Base-by-base conservation (phyloP, 1,140 invertebrate species). In the Bilobella aurantiaca region DNA sequence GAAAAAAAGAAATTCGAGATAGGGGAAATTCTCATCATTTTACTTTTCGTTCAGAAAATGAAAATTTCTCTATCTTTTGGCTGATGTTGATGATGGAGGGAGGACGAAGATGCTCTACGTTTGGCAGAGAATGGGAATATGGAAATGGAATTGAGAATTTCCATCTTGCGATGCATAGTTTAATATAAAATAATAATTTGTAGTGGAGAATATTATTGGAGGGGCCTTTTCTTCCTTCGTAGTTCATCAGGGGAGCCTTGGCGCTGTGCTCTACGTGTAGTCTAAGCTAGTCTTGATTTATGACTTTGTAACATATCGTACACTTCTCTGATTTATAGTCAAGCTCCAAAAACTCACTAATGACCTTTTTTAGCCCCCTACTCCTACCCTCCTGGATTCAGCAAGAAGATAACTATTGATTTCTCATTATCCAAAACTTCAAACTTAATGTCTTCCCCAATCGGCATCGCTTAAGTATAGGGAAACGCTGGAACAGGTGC, bases 301-400 rank as follows among this genome's bases (percentile, higher is more conserved):
- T 53, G 49, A 53, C 49, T 53, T 23, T 53, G 49, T 53, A 53
- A 53, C 49, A 53, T 53, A 53, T 53, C 49, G 49, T 53, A 53
- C 49, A 53, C 49, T 53, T 53, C 49, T 53, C 49, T 53, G 49
- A 53, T 53, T 53, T 53, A 53, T 53, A 23, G 21, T 18, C 49
- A 53, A 23, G 8, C 49, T 16, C 49, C 12, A 8, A 8, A n/a
- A n/a, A 8, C 25, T 53, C 8, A 8, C 49, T 53, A 53, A 53
- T 53, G 49, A 53, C 25, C 49, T 53, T 42, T 42, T n/a, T 23
- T 23, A 16, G 23, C 49, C 49, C 49, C 49, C 49, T 53, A 18
- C 12, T 23, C 34, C 34, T 42, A 8, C 34, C 34, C 34, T 5
- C 49, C 49, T 23, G 49, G 49, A 53, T 16, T 16, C 49, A 53